These are phyloP conservation scores for Sarcophaga rosellei DNA, from an alignment of 2,888 invertebrate species.

Conservation along the genomic window DNA sequence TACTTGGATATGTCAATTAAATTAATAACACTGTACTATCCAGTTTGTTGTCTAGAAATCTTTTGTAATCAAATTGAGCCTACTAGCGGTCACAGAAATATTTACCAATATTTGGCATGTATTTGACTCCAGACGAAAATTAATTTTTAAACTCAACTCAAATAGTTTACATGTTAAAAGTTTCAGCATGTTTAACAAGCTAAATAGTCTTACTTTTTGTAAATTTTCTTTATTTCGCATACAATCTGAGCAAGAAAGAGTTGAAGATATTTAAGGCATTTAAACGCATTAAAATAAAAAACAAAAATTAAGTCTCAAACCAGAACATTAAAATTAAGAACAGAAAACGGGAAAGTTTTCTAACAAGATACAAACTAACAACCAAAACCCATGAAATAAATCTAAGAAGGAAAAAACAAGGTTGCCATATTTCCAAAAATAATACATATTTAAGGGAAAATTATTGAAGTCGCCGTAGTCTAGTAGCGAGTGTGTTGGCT, in stretches of 20 bases:
- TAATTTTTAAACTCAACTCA: slow-evolving; percentile 18
- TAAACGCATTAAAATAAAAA: not conserved
- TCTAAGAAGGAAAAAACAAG: not conserved
- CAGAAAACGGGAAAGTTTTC: not conserved
- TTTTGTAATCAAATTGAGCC: too few relatives aligned
- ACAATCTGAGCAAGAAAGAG: slow-evolving; percentile 1
- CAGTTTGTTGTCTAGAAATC: too few relatives aligned
- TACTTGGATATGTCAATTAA: too few relatives aligned
- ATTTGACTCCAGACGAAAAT: slow-evolving; percentile 30
- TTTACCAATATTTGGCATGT: slow-evolving; percentile 39
- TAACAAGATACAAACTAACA: slow-evolving; percentile 9
- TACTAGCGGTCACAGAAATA: too few relatives aligned
- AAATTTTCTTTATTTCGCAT: slow-evolving; percentile 38
- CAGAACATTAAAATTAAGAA: not conserved
- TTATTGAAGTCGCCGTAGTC: too few relatives aligned
- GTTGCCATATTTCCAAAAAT: not conserved
- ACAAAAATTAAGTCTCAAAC: not conserved
- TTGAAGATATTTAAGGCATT: slow-evolving; percentile 52
- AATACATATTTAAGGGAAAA: not conserved
- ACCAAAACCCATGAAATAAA: slow-evolving; percentile 37
- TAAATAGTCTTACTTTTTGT: slow-evolving; percentile 20
- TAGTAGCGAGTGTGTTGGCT: too few relatives aligned
- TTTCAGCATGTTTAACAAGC: slow-evolving; percentile 4
- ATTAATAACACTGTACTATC: too few relatives aligned
- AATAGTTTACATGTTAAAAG: slow-evolving; percentile 35